Conservation (phyloP, 53 echinoderm and acorn worm species). For the Paracentrotus lividus region DNA sequence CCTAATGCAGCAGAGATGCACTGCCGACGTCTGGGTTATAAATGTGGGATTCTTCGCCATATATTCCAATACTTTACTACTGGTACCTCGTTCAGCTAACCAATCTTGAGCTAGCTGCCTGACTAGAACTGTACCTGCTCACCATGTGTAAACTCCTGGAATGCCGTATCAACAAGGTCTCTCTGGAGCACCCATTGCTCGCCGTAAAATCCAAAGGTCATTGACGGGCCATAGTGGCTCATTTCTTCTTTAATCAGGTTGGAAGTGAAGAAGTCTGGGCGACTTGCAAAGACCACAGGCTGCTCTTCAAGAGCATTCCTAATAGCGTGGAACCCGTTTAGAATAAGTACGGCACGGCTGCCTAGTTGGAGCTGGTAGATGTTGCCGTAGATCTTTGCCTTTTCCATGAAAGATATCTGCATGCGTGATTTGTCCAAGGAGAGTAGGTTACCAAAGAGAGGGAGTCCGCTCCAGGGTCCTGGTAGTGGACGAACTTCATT, state of each 20-base stretch:
- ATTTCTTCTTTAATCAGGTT: conserved; percentile 3
- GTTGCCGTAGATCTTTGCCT: conserved; percentile 78
- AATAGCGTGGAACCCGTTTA: conserved; percentile 81
- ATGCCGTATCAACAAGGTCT: conserved; percentile 75
- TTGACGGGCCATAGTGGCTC: conserved; percentile 1
- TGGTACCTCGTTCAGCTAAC: no score
- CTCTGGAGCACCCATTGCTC: conserved; percentile 85
- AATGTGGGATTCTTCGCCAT: no score
- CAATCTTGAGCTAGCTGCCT: no score
- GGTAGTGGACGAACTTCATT: conserved; percentile 71
- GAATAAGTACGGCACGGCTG: conserved; percentile 77
- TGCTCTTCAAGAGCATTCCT: conserved; percentile 80
- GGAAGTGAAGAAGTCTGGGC: conserved; percentile 78
- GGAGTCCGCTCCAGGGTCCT: conserved; percentile 81
- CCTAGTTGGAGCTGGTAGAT: conserved; percentile 83
- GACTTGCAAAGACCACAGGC: conserved; percentile 77
- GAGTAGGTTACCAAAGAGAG: conserved; percentile 80
- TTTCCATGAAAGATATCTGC: conserved; percentile 64
- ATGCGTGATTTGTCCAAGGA: conserved; percentile 67
- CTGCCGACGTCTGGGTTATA: no score
- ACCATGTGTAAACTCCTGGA: conserved; percentile 86
- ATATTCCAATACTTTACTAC: no score
- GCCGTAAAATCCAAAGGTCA: conserved; percentile 74
- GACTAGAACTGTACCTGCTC: conserved; percentile 70
- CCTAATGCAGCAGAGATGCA: no score